Conservation (phyloP, 2,113 vertebrate species). For the Thunnus thynnus region DNA sequence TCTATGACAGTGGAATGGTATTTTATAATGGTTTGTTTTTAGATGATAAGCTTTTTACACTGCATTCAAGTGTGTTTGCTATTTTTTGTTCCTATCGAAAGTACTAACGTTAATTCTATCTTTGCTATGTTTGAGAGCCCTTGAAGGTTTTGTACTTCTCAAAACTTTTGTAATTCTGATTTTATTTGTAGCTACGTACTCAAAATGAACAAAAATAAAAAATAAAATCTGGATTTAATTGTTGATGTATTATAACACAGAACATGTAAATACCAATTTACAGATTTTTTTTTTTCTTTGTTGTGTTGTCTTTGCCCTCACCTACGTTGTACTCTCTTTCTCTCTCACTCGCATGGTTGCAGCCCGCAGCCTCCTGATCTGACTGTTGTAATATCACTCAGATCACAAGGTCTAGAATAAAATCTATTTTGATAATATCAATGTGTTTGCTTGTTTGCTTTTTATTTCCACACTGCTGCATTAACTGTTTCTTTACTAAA, state of each 20-base stretch:
- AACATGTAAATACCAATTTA: conserved; percentile 94
- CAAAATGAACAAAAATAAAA: conserved; percentile 87
- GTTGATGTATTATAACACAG: conserved; percentile 91
- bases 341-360: conserved; percentile 91
- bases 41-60: conserved; percentile 80
- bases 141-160: conserved; percentile 95
- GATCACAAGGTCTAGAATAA: conserved; percentile 99
- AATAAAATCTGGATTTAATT: conserved; percentile 69
- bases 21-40: conserved; percentile 86
- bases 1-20: conserved; percentile 86
- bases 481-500: not conserved
- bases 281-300: conserved; percentile 89
- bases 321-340: conserved; percentile 84
- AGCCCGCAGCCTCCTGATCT: conserved; percentile 92
- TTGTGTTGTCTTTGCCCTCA: conserved; percentile 87
- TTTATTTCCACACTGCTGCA: not conserved
- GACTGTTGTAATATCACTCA: conserved; percentile 98
- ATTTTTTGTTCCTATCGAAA: conserved; percentile 86
- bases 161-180: conserved; percentile 95
- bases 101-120: conserved; percentile 87
- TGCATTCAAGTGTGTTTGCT: conserved; percentile 86
- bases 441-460: conserved; percentile 75
- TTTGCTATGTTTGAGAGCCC: conserved; percentile 89
- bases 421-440: conserved; percentile 99
- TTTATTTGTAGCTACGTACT: conserved; percentile 93